Percentiles rank a stretch among this genome's conserved stretches.
Conservation (phyloP, 2,113 vertebrate species). For the Brienomyrus longianalis region DNA sequence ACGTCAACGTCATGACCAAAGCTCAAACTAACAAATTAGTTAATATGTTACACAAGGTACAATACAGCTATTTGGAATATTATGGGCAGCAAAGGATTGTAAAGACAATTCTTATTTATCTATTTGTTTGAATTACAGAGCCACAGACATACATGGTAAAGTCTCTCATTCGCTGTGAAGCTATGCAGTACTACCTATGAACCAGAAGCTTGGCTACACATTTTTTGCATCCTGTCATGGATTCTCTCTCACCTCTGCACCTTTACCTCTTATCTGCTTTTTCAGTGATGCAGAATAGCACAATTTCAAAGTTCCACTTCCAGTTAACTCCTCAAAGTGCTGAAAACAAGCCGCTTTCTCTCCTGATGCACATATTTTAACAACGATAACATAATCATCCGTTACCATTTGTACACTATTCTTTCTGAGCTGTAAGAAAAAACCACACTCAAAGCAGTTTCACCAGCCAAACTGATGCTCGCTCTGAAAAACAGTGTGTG, state of each 20-base stretch:
- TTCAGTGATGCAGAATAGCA: constrained; percentile 10
- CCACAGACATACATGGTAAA: constrained; percentile 81
- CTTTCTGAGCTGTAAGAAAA: not conserved
- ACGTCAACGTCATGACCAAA: not conserved
- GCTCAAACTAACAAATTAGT: not conserved
- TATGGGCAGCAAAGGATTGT: not conserved
- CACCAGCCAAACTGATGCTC: not conserved
- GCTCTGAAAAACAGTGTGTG: not conserved
- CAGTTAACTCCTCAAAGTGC: constrained; percentile 1
- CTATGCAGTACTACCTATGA: constrained; percentile 92
- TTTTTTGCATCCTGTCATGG: constrained; percentile 84
- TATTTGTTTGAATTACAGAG: constrained; percentile 89
- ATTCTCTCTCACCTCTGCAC: constrained; percentile 52
- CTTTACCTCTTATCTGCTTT: not conserved
- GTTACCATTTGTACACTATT: not conserved
- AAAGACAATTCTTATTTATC: not conserved
- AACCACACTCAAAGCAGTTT: not conserved
- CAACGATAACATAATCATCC: not conserved
- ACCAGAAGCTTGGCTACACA: constrained; percentile 79
- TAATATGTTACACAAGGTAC: not conserved
- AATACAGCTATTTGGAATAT: not conserved
- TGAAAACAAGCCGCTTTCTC: not conserved
- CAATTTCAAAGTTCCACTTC: not conserved
- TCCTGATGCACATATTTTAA: not conserved
- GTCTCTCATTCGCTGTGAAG: constrained; percentile 59